Conservation (phyloP, 2,888 invertebrate genomes). For the Drosophila neotestacea region DNA sequence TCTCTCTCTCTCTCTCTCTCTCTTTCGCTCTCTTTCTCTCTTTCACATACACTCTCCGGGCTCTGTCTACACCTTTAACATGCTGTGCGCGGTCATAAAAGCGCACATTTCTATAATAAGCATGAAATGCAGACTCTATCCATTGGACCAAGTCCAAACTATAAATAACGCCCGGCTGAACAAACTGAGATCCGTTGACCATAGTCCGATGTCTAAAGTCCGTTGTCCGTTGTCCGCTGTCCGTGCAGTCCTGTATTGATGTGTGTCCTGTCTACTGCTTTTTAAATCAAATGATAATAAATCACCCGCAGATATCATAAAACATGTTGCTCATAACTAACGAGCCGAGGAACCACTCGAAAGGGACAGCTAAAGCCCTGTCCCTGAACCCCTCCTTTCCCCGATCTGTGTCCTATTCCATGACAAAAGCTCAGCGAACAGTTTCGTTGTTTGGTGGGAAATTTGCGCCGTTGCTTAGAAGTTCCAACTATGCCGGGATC, state of each 20-base stretch:
- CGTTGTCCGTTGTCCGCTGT: constrained; percentile 6
- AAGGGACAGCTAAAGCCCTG: constrained; percentile 29
- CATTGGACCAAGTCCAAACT: constrained; percentile 46
- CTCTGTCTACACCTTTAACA: constrained; percentile 48
- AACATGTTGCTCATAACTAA: constrained; percentile 83
- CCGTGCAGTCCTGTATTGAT: constrained; percentile 63
- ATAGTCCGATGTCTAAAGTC: constrained; percentile 1
- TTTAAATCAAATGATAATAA: constrained; percentile 85
- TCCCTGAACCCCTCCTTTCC: not conserved
- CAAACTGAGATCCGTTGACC: constrained; percentile 13
- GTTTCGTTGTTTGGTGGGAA: constrained; percentile 65
- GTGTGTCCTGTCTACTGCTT: constrained; percentile 81
- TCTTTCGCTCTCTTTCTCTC: not conserved
- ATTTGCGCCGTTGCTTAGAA: constrained; percentile 71
- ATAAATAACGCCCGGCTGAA: constrained; percentile 70
- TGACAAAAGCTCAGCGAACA: constrained; percentile 68
- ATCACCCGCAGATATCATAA: constrained; percentile 84
- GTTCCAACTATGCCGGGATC: constrained; percentile 31
- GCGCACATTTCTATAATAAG: constrained; percentile 75
- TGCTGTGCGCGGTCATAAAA: constrained; percentile 73
- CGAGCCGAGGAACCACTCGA: constrained; percentile 12
- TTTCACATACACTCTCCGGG: constrained; percentile 6
- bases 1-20: constrained; percentile 7
- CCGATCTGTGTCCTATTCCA: constrained; percentile 18
- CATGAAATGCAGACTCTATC: constrained; percentile 68